Evolutionary conservation across 2,888 invertebrate genomes (phyloP).

Genomic region (Synergus umbraculus): DNA sequence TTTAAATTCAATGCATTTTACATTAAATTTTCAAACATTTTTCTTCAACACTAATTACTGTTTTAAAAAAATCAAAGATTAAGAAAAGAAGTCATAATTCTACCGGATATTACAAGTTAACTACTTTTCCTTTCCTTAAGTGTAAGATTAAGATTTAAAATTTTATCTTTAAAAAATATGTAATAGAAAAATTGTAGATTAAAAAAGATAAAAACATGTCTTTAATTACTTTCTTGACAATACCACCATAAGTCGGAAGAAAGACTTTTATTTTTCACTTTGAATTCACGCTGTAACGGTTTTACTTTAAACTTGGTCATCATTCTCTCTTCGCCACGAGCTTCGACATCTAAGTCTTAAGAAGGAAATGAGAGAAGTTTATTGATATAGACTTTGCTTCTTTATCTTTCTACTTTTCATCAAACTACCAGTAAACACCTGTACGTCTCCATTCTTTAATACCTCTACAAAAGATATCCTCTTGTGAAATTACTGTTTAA

Average conservation of each 20-base stretch:
- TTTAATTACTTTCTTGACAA: not conserved
- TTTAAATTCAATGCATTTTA: too few species aligned
- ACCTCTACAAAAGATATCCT: not conserved
- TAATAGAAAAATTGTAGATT: not conserved
- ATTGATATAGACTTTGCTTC: conserved; percentile 1
- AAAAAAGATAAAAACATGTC: not conserved
- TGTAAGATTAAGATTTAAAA: not conserved
- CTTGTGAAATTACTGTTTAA: not conserved
- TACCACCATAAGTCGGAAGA: conserved; percentile 1
- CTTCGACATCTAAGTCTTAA: conserved; percentile 15
- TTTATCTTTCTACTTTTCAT: conserved; percentile 16
- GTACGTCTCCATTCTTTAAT: not conserved
- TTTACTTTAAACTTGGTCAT: conserved; percentile 22
- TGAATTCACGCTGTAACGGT: not conserved
- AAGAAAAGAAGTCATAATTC: too few species aligned
- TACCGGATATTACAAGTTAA: too few species aligned
- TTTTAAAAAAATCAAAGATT: too few species aligned
- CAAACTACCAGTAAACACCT: conserved; percentile 15
- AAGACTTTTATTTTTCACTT: conserved; percentile 13
- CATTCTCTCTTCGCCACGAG: not conserved
- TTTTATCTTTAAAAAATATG: not conserved
- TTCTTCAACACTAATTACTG: too few species aligned
- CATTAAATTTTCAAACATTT: too few species aligned
- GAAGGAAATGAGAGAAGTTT: conserved; percentile 37
- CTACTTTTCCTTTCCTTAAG: not conserved